Evolutionary conservation across 2,113 vertebrate genomes (phyloP).

Genomic region (Gallinago paraguaiae): DNA sequence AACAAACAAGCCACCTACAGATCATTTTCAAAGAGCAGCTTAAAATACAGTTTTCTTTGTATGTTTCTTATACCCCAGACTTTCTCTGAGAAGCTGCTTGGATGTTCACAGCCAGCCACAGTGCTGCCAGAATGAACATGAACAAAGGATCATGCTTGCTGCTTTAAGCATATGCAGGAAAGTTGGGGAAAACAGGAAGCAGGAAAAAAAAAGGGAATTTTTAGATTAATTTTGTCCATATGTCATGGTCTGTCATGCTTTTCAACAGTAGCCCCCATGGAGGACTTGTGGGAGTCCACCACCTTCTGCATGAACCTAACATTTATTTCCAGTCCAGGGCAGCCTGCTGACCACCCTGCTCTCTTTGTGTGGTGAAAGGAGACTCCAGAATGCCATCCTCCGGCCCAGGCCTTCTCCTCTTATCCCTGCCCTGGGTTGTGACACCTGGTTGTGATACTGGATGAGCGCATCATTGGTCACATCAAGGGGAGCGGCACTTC

Average conservation of each 20-base stretch:
- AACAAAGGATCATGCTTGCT: rapidly evolving
- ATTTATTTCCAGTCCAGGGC: neutral
- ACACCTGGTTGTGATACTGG: neutral
- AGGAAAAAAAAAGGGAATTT: neutral
- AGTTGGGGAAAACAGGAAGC: neutral
- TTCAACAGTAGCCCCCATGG: neutral
- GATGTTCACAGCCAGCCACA: neutral
- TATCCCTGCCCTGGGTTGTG: neutral
- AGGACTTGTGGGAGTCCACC: neutral
- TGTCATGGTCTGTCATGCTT: rapidly evolving
- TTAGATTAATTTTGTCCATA: neutral
- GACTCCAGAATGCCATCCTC: neutral
- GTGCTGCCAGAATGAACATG: neutral
- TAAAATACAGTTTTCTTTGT: neutral
- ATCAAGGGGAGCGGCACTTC: neutral
- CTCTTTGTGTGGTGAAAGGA: neutral
- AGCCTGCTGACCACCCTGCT: neutral
- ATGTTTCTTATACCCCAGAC: neutral
- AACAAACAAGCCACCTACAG: neutral
- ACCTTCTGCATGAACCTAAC: neutral
- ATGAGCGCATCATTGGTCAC: neutral
- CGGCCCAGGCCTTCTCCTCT: neutral
- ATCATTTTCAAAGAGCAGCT: neutral
- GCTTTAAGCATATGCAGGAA: rapidly evolving
- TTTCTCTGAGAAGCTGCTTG: neutral